These are phyloP conservation scores for Malacoctenus gilli DNA, from an alignment of 2,797 vertebrate genomes.

Conservation along the genomic window DNA sequence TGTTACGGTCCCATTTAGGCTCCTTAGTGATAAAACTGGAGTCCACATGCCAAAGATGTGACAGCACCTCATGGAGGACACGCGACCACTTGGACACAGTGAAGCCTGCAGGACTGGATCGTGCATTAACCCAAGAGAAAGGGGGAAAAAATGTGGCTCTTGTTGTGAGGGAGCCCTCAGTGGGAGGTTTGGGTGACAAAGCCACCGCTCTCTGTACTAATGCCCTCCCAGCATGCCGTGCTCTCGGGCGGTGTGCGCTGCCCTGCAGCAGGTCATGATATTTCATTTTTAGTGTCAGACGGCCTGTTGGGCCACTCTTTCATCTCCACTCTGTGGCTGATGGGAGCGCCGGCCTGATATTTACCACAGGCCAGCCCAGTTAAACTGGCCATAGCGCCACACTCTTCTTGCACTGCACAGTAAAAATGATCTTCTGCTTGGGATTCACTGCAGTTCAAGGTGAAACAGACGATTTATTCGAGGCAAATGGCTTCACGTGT, in stretches of 20 bases:
- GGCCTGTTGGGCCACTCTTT: constrained; percentile 65
- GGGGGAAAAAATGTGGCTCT: constrained; percentile 32
- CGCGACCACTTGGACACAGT: background rate
- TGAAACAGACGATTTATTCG: constrained; percentile 8
- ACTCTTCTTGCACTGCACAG: constrained; percentile 15
- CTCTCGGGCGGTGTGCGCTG: constrained; percentile 41
- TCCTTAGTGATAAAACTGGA: background rate
- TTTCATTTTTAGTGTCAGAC: constrained; percentile 66
- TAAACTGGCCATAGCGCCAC: constrained; percentile 45
- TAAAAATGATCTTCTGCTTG: constrained; percentile 22
- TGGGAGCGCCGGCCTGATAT: constrained; percentile 60
- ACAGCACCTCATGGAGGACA: constrained; percentile 2
- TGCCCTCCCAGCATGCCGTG: constrained; percentile 66
- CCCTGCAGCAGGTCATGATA: constrained; percentile 66
- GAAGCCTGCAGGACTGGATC: constrained; percentile 13
- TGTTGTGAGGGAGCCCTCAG: constrained; percentile 37
- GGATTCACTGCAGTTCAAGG: constrained; percentile 28
- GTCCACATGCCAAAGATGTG: background rate
- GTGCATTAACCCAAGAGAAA: constrained; percentile 25
- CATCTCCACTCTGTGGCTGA: constrained; percentile 54
- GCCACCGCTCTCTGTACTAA: constrained; percentile 64
- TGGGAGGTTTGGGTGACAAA: constrained; percentile 53
- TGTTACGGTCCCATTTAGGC: background rate
- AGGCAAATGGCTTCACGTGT: background rate
- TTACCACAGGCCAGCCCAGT: constrained; percentile 60